Evolutionary conservation across 1,140 invertebrate genomes (phyloP).

Genomic region (Drosophila kurseongensis): DNA sequence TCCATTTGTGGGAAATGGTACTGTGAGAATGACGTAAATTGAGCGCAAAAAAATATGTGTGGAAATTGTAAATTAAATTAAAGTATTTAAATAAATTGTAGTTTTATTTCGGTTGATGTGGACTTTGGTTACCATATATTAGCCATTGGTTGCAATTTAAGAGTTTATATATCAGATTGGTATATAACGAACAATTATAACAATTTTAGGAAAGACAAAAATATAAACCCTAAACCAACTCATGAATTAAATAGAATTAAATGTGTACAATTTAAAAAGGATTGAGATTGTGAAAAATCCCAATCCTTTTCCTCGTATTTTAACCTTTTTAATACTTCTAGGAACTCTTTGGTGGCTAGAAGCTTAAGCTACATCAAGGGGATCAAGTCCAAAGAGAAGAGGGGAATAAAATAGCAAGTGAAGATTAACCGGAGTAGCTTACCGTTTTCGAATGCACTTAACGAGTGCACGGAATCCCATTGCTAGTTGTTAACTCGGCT

Average conservation of each 20-base stretch:
- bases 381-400: constrained; percentile 1
- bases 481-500: constrained; percentile 50
- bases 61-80: constrained; percentile 25
- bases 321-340: too few relatives aligned
- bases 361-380: constrained; percentile 28
- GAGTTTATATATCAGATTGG: too few relatives aligned
- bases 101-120: neutral
- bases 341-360: neutral
- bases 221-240: too few relatives aligned
- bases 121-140: neutral
- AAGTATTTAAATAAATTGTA: constrained; percentile 9
- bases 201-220: too few relatives aligned
- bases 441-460: constrained; percentile 43
- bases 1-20: neutral
- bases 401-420: constrained; percentile 6
- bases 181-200: too few relatives aligned
- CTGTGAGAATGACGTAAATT: neutral
- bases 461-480: constrained; percentile 21
- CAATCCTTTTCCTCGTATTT: too few relatives aligned
- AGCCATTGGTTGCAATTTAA: too few relatives aligned
- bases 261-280: too few relatives aligned
- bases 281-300: too few relatives aligned
- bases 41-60: constrained; percentile 1
- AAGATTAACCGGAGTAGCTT: constrained; percentile 41
- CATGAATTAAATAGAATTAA: too few relatives aligned